Conservation (phyloP, 2,888 invertebrate species). For the Phaedon cochleariae region DNA sequence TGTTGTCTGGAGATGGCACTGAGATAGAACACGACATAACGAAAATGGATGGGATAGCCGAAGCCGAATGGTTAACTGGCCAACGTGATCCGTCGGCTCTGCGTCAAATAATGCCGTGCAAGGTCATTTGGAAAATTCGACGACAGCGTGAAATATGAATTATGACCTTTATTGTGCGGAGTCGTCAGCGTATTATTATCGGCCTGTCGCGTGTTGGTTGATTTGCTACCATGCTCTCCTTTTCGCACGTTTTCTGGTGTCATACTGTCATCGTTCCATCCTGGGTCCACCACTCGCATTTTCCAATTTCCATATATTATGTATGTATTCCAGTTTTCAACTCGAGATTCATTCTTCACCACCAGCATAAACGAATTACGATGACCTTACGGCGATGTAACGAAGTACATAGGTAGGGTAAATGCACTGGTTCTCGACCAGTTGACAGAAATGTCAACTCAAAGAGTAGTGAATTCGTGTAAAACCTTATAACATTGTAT, state of each 20-base stretch:
- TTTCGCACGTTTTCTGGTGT: background rate
- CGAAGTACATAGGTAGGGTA: too few species aligned
- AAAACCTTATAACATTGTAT: too few species aligned
- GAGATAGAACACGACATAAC: slow-evolving; percentile 63
- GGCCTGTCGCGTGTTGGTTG: background rate
- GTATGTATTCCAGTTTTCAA: background rate
- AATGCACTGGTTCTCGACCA: too few species aligned
- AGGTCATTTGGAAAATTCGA: slow-evolving; percentile 13
- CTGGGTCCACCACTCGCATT: background rate
- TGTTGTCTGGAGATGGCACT: slow-evolving; percentile 64
- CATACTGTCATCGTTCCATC: background rate
- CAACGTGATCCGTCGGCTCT: slow-evolving; percentile 35
- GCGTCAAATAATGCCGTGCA: slow-evolving; percentile 28
- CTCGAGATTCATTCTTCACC: too few species aligned
- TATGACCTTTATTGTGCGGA: slow-evolving; percentile 8
- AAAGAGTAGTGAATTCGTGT: too few species aligned
- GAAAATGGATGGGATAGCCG: slow-evolving; percentile 59
- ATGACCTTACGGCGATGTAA: too few species aligned
- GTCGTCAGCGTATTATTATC: background rate
- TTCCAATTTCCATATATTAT: background rate
- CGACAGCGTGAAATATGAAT: slow-evolving; percentile 15
- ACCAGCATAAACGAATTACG: too few species aligned
- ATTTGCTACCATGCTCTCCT: background rate
- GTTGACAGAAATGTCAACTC: too few species aligned
- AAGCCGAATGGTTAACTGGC: slow-evolving; percentile 50